phyloP scores from a whole-genome alignment of 2,113 vertebrate species.

The Eonycteris spelaea region DNA sequence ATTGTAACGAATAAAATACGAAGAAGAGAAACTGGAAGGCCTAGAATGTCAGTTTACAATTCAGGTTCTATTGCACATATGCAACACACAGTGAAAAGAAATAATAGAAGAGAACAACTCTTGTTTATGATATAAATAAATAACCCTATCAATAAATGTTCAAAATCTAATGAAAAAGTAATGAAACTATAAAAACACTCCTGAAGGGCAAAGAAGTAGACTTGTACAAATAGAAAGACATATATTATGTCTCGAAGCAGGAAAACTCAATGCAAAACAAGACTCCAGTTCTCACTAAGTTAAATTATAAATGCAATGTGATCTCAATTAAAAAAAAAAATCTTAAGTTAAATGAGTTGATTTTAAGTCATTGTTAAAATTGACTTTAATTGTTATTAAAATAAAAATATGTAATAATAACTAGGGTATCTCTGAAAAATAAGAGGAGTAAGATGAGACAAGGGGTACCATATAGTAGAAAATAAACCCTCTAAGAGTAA shows the following conservation, averaged over 20 bases:
- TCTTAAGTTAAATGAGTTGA: background rate
- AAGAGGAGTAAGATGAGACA: background rate
- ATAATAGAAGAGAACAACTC: background rate
- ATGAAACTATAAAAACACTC: background rate
- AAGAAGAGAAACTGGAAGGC: constrained; percentile 11
- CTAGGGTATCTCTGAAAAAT: background rate
- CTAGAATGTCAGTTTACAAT: background rate
- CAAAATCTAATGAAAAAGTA: background rate
- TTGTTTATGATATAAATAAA: background rate
- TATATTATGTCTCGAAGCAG: background rate
- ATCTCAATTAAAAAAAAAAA: background rate
- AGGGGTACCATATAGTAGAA: background rate
- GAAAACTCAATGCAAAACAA: background rate
- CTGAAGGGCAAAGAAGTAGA: background rate
- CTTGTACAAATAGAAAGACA: background rate
- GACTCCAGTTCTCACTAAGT: background rate
- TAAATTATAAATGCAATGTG: background rate
- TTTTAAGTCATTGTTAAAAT: too few relatives aligned
- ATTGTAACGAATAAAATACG: background rate
- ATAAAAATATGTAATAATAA: background rate
- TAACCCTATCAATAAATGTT: background rate
- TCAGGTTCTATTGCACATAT: background rate
- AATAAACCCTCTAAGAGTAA: background rate
- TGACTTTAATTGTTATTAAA: background rate
- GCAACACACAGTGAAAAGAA: background rate